phyloP scores from a whole-genome alignment of 2,888 invertebrate species.

The Hydropsyche betteni region DNA sequence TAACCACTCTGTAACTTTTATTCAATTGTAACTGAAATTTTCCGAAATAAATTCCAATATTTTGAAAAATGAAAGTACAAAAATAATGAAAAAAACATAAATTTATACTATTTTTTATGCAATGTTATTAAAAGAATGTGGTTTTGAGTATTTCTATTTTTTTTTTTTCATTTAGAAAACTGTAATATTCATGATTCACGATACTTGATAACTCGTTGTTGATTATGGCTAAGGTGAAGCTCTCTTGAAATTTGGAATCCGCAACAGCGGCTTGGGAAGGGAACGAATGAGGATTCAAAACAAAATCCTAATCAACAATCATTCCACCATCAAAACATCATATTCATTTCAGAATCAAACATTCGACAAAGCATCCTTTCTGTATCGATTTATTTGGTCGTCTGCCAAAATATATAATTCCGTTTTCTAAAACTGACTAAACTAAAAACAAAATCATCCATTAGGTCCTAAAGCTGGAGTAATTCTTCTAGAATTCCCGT shows the following conservation, averaged over 20 bases:
- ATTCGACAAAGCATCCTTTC: slow-evolving; percentile 40
- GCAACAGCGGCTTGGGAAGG: slow-evolving; percentile 32
- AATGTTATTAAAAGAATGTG: no score
- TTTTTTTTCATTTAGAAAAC: slow-evolving; percentile 5
- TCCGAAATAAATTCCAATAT: no score
- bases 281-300: slow-evolving; percentile 36
- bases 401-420: slow-evolving; percentile 46
- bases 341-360: slow-evolving; percentile 37
- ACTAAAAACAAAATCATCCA: slow-evolving; percentile 44
- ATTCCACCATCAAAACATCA: slow-evolving; percentile 34
- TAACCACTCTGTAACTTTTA: no score
- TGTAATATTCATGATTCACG: background rate
- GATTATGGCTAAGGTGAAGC: slow-evolving; percentile 26
- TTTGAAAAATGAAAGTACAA: no score
- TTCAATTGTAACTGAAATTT: no score
- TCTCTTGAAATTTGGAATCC: slow-evolving; percentile 33
- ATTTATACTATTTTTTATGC: no score
- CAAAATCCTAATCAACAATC: slow-evolving; percentile 36
- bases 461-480: slow-evolving; percentile 50
- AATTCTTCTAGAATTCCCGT: slow-evolving; percentile 42
- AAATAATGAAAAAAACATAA: no score
- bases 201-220: no score
- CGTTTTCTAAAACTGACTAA: slow-evolving; percentile 38
- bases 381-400: slow-evolving; percentile 44
- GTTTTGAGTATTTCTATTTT: background rate